Evolutionary conservation across 2,797 vertebrate species (phyloP).

Genomic region (Tapirus indicus): DNA sequence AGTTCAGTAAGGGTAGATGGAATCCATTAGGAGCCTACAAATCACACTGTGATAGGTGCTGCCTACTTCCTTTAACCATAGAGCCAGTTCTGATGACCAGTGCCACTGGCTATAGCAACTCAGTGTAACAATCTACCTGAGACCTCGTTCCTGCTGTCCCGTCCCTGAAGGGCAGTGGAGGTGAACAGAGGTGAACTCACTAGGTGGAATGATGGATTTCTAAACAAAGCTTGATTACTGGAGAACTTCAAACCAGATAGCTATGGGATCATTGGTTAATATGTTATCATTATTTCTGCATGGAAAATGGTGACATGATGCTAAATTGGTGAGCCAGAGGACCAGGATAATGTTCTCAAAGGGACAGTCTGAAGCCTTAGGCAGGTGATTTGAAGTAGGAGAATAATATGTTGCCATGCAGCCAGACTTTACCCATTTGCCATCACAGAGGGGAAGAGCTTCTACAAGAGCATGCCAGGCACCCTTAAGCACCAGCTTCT

Average conservation of each 20-base stretch:
- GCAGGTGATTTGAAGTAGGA: not conserved
- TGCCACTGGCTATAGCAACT: not conserved
- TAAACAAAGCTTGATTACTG: not conserved
- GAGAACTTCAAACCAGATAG: not conserved
- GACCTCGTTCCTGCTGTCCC: not conserved
- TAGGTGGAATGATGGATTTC: not conserved
- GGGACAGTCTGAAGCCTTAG: not conserved
- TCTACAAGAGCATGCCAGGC: not conserved
- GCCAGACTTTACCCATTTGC: not conserved
- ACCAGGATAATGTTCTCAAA: constrained; percentile 31
- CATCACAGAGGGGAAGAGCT: not conserved
- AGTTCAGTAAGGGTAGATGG: not conserved
- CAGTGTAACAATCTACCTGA: not conserved
- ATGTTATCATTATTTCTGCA: not conserved
- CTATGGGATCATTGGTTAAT: not conserved
- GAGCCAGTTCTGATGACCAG: not conserved
- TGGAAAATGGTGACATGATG: not conserved
- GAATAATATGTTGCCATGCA: not conserved
- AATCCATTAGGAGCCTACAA: not conserved
- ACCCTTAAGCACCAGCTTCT: not conserved
- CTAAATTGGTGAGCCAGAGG: not conserved
- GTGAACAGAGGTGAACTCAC: not conserved
- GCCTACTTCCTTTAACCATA: not conserved
- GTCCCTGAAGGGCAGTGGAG: not conserved
- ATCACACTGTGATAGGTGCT: not conserved